phyloP scores from a whole-genome alignment of 2,888 invertebrate species.

The Abrostola tripartita region DNA sequence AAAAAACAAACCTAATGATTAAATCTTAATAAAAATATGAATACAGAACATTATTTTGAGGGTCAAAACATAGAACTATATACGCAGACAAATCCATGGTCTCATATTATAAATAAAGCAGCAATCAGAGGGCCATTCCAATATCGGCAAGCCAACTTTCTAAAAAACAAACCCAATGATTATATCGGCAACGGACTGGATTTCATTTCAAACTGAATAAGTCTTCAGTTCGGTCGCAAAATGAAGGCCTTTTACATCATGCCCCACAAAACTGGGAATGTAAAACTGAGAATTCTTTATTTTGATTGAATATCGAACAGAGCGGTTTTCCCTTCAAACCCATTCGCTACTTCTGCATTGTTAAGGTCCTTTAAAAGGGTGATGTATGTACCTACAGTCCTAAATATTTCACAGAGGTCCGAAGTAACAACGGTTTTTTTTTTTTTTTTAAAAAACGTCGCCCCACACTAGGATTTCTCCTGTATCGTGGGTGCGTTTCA shows the following conservation, averaged over 20 bases:
- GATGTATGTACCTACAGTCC: not conserved
- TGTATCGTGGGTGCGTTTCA: too few relatives aligned
- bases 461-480: too few relatives aligned
- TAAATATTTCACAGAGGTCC: not conserved
- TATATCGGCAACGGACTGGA: not conserved
- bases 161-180: constrained; percentile 3
- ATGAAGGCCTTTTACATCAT: constrained; percentile 8
- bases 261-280: constrained; percentile 13
- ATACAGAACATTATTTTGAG: not conserved
- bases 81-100: not conserved
- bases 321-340: not conserved
- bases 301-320: constrained; percentile 29
- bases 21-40: not conserved
- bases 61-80: not conserved
- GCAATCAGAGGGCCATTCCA: not conserved
- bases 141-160: not conserved
- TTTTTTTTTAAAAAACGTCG: too few relatives aligned
- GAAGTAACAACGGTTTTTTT: too few relatives aligned
- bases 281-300: constrained; percentile 23
- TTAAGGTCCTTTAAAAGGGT: constrained; percentile 3
- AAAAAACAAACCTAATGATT: constrained; percentile 3
- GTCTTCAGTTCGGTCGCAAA: constrained; percentile 10
- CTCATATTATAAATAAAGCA: not conserved
- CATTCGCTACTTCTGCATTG: constrained; percentile 7
- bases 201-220: constrained; percentile 7